Conservation (phyloP, 1,140 invertebrate genomes). For the Ips typographus region DNA sequence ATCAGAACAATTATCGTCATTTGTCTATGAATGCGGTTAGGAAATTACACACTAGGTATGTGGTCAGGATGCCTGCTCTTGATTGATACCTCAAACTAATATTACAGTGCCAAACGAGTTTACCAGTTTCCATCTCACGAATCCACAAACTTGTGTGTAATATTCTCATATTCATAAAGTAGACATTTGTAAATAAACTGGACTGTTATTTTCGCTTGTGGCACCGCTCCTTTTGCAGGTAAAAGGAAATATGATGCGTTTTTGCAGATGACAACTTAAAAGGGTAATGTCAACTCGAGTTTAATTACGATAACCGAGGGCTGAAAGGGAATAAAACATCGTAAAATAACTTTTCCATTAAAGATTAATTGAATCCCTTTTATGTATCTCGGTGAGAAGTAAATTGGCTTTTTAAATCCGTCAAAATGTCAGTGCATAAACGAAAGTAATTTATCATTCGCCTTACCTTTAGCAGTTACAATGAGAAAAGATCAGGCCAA, state of each 20-base stretch:
- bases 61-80: background rate
- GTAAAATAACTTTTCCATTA: conserved; percentile 24
- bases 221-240: no score
- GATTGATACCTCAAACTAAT: conserved; percentile 5
- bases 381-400: conserved; percentile 17
- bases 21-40: background rate
- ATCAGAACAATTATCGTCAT: conserved; percentile 5
- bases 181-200: no score
- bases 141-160: background rate
- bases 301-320: conserved; percentile 18
- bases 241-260: background rate
- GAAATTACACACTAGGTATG: conserved; percentile 1
- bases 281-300: conserved; percentile 2
- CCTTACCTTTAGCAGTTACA: no score
- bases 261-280: conserved; percentile 21
- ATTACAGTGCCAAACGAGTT: background rate
- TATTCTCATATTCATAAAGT: no score
- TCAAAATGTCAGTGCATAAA: conserved; percentile 18
- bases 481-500: no score
- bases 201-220: no score
- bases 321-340: conserved; percentile 18
- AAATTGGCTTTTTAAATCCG: conserved; percentile 26
- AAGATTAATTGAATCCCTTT: conserved; percentile 25
- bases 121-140: background rate
- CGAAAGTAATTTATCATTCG: conserved; percentile 19